Percentiles rank a stretch among this genome's conserved stretches.
Conservation (phyloP, 2,113 vertebrate species). For the Motacilla tschutschensis region DNA sequence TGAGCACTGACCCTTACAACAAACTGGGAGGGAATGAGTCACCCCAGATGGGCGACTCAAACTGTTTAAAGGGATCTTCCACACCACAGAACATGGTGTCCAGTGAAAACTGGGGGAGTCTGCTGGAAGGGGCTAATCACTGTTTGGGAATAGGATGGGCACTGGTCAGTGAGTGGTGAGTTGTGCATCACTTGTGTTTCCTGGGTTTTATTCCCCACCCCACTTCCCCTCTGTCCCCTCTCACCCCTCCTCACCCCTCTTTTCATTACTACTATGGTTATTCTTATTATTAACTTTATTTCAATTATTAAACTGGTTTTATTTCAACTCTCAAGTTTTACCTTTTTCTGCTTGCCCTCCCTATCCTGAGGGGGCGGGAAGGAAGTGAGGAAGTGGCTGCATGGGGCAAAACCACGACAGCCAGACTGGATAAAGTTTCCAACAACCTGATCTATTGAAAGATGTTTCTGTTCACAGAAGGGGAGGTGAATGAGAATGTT, state of each 20-base stretch:
- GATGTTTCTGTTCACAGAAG: background rate
- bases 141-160: background rate
- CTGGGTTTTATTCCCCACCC: background rate
- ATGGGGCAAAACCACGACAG: background rate
- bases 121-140: accelerated
- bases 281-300: background rate
- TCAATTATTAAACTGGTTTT: background rate
- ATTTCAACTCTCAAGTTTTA: background rate
- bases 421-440: background rate
- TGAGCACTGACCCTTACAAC: background rate
- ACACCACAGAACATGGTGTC: accelerated
- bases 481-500: background rate
- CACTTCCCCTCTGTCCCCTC: background rate
- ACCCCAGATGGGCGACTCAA: background rate
- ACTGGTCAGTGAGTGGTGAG: background rate
- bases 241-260: background rate
- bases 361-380: background rate
- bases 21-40: background rate
- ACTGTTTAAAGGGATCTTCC: background rate
- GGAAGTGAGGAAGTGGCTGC: background rate
- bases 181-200: background rate
- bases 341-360: background rate
- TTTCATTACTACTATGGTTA: background rate
- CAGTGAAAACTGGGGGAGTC: background rate
- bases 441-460: background rate